Base-by-base conservation (phyloP, 2,113 vertebrate species). In the Egretta garzetta region DNA sequence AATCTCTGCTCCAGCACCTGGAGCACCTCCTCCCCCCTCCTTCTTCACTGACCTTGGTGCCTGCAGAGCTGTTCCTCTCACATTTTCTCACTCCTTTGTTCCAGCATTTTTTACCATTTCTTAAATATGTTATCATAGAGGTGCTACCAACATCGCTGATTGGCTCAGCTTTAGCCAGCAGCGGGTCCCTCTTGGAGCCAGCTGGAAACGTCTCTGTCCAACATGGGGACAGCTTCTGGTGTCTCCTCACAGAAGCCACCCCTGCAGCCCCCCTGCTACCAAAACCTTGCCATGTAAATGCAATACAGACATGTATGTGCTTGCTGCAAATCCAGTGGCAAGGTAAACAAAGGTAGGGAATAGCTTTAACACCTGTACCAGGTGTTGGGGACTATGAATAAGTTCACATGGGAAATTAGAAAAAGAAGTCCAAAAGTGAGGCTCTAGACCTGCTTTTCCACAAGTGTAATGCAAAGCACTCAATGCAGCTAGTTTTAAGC, bases 121-220 rank as follows among this genome's bases (percentile, higher is more conserved):
- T 62, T 45, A 76, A 84, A 66, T 14, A 21, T 0, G 0, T 80
- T 67, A 24, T 72, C 58, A 68, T 7, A 68, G 22, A 67, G 24
- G 13, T 39, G 53, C 19, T 84, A 49, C 37, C 47, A 88, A 0
- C 22, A 33, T 6, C 0, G 22, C n/a, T 35, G 14, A 26, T 35
- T 7, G 58, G 22, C 14, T 60, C 23, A 26, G 0, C 32, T 62
- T 52, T 66, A 60, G 22, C 39, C 66, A 70, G 50, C 1, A 2
- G 21, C 1, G 1, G 11, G 6, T 80, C 14, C 7, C 1, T 41
- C 41, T 41, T 50, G n/a, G 21, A 56, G 21, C 13, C 1, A 3
- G 11, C 17, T 64, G 50, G 41, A 63, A 49, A 14, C 35, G n/a
- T 5, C 30, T 52, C 33, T 41, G 21, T 35, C 24, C 0, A 4